Conservation (phyloP, 2,888 invertebrate genomes). For the Drosophila paracracens region DNA sequence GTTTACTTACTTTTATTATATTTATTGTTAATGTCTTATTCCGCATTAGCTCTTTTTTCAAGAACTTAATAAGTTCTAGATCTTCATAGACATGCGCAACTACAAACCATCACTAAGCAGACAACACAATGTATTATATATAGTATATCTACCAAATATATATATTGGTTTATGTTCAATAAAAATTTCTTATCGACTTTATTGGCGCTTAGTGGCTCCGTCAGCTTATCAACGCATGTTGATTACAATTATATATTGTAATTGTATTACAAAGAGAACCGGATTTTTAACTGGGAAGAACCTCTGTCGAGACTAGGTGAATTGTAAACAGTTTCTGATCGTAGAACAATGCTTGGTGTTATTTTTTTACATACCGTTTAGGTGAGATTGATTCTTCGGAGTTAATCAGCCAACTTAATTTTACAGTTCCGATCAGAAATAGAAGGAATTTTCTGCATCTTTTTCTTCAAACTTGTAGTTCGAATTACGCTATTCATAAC, state of each 20-base stretch:
- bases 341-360: no score
- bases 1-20: not conserved
- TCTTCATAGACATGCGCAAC: not conserved
- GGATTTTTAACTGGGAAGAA: not conserved
- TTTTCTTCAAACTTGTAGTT: no score
- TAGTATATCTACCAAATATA: not conserved
- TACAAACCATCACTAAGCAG: no score
- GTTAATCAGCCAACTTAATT: no score
- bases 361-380: no score
- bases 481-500: no score
- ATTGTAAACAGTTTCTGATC: not conserved
- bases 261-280: no score
- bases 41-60: not conserved
- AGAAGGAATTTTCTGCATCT: no score
- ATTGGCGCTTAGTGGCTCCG: not conserved
- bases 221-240: not conserved
- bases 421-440: no score
- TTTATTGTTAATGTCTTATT: not conserved
- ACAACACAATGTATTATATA: not conserved
- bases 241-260: not conserved
- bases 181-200: not conserved
- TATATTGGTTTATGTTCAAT: not conserved
- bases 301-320: not conserved
- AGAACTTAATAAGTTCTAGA: not conserved
- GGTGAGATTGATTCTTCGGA: no score